Evolutionary conservation across 2,888 invertebrate species (phyloP).

Genomic region (Drosophila ustulata): DNA sequence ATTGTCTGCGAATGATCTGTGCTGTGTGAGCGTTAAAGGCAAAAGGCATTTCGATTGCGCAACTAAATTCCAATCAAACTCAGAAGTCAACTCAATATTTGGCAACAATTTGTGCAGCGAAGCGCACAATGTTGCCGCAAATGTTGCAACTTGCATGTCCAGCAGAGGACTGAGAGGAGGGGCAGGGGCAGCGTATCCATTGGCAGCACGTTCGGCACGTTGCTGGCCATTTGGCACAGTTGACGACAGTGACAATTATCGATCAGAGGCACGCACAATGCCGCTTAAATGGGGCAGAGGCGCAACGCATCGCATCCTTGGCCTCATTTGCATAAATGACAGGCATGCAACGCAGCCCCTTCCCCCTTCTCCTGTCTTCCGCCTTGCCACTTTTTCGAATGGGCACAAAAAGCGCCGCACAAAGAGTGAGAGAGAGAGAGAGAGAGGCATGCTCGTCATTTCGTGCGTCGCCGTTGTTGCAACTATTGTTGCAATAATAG

Average conservation of each 20-base stretch:
- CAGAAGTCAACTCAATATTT: slow-evolving; percentile 58
- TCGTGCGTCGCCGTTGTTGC: slow-evolving; percentile 38
- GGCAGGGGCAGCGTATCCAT: slow-evolving; percentile 10
- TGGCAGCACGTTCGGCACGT: slow-evolving; percentile 51
- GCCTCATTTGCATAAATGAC: slow-evolving; percentile 78
- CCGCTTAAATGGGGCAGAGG: slow-evolving; percentile 66
- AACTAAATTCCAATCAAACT: slow-evolving; percentile 58
- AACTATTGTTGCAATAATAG: slow-evolving; percentile 76
- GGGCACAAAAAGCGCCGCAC: slow-evolving; percentile 35
- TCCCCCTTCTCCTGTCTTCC: background rate
- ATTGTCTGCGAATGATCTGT: slow-evolving; percentile 16
- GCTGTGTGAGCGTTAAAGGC: slow-evolving; percentile 1
- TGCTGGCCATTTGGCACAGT: slow-evolving; percentile 57
- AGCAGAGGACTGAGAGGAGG: background rate
- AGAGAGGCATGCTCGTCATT: slow-evolving; percentile 1
- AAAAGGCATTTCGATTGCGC: slow-evolving; percentile 11
- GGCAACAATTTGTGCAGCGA: slow-evolving; percentile 54
- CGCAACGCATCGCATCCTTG: slow-evolving; percentile 64
- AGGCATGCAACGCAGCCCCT: slow-evolving; percentile 33
- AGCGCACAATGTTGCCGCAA: slow-evolving; percentile 48
- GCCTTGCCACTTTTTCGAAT: background rate
- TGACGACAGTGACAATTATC: slow-evolving; percentile 74
- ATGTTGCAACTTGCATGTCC: slow-evolving; percentile 32
- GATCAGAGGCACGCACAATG: slow-evolving; percentile 73
- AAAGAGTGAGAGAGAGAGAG: background rate